phyloP scores from a whole-genome alignment of 2,797 vertebrate species.

The Pteropus rufus region DNA sequence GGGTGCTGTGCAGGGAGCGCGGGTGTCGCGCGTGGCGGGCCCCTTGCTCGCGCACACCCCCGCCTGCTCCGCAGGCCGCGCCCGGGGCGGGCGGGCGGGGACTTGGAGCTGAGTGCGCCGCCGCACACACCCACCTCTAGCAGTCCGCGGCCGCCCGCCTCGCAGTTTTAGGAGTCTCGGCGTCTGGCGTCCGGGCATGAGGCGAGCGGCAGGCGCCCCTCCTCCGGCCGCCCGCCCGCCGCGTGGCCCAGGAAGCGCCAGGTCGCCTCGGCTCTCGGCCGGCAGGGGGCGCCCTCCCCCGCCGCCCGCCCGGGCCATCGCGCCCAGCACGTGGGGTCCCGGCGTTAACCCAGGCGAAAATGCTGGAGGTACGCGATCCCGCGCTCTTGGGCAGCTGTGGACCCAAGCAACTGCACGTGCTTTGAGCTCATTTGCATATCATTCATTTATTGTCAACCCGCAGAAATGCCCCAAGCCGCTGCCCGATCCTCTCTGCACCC shows the following conservation, averaged over 20 bases:
- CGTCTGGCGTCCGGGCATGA: not conserved
- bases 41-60: not conserved
- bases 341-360: not conserved
- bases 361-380: not conserved
- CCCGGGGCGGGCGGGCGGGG: not conserved
- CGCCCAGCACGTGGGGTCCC: not conserved
- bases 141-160: not conserved
- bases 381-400: not conserved
- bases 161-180: not conserved
- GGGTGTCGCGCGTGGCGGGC: not conserved
- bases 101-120: not conserved
- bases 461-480: not conserved
- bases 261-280: not conserved
- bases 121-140: constrained; percentile 59
- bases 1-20: not conserved
- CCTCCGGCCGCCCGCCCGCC: not conserved
- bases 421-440: constrained; percentile 34
- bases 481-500: not conserved
- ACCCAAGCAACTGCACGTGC: not conserved
- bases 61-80: not conserved
- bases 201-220: not conserved
- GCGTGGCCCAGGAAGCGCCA: not conserved
- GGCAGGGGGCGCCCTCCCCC: constrained; percentile 45
- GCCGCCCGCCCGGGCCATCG: not conserved
- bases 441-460: not conserved